Evolutionary conservation across 2,888 invertebrate genomes (phyloP).

Genomic region (Volucella zonaria): DNA sequence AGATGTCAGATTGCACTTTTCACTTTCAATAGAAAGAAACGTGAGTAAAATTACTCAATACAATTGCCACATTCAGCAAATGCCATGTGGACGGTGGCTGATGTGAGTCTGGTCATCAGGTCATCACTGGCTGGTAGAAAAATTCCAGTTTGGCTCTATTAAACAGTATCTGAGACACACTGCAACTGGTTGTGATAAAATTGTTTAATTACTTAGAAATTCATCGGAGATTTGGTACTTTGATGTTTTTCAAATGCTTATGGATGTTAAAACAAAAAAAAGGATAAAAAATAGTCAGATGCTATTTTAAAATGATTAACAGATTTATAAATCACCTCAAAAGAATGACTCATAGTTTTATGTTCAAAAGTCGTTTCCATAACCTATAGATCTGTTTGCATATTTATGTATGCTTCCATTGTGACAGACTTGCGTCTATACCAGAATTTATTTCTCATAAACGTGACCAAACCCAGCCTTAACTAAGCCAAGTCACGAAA

Average conservation of each 20-base stretch:
- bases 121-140: slow-evolving; percentile 30
- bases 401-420: slow-evolving; percentile 14
- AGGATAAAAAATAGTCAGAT: slow-evolving; percentile 21
- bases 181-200: slow-evolving; percentile 15
- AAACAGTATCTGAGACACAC: not conserved
- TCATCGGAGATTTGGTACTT: slow-evolving; percentile 18
- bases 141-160: slow-evolving; percentile 27
- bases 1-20: slow-evolving; percentile 63
- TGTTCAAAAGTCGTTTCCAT: slow-evolving; percentile 13
- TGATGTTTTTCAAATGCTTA: not conserved
- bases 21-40: slow-evolving; percentile 69
- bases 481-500: slow-evolving; percentile 67
- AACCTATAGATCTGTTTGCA: slow-evolving; percentile 46
- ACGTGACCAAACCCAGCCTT: slow-evolving; percentile 64
- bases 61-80: slow-evolving; percentile 45
- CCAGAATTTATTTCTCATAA: slow-evolving; percentile 44
- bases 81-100: slow-evolving; percentile 14
- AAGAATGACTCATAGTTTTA: slow-evolving; percentile 30
- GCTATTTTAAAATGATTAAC: not conserved
- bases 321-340: not conserved
- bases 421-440: slow-evolving; percentile 27
- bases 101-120: slow-evolving; percentile 49
- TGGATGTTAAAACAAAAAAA: not conserved
- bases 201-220: slow-evolving; percentile 4
- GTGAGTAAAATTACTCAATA: slow-evolving; percentile 59